Percentiles rank a stretch among this genome's conserved stretches.
phyloP scores from a whole-genome alignment of 2,113 vertebrate species.

The Tichodroma muraria region DNA sequence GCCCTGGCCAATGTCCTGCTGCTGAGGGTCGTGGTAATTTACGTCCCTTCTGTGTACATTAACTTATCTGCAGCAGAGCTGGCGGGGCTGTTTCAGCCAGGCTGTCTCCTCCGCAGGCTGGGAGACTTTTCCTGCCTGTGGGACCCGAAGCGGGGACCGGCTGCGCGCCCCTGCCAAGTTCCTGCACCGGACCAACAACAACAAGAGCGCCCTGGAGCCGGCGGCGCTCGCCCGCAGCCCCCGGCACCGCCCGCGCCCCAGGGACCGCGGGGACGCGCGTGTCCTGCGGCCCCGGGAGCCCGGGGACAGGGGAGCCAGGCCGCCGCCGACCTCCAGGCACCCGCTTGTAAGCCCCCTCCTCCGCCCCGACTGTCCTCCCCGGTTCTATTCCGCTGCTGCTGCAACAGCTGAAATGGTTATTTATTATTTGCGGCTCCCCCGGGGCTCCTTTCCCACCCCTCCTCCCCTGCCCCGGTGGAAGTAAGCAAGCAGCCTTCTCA shows the following conservation, averaged over 20 bases:
- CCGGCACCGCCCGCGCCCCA: slow-evolving; percentile 56
- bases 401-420: slow-evolving; percentile 47
- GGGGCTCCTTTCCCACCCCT: slow-evolving; percentile 16
- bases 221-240: slow-evolving; percentile 67
- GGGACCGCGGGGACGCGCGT: not conserved
- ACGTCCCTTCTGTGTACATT: slow-evolving; percentile 91
- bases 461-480: not conserved
- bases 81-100: slow-evolving; percentile 92
- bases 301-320: not conserved
- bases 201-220: slow-evolving; percentile 71
- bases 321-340: not conserved
- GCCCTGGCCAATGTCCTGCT: slow-evolving; percentile 99
- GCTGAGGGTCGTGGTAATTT: slow-evolving; percentile 96
- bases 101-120: slow-evolving; percentile 92
- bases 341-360: not conserved
- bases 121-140: slow-evolving; percentile 87
- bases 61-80: slow-evolving; percentile 96
- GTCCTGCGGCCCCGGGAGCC: rapidly evolving
- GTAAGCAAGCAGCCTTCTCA: slow-evolving; percentile 52
- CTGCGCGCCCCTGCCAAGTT: slow-evolving; percentile 77
- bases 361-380: not conserved
- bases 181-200: slow-evolving; percentile 80
- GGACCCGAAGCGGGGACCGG: slow-evolving; percentile 74
- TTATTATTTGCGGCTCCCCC: slow-evolving; percentile 51
- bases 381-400: slow-evolving; percentile 21